Evolutionary conservation across 2,888 invertebrate species (phyloP), one percentile per base, ranked within the genome.

Genomic region (Zaprionus lineosus): DNA sequence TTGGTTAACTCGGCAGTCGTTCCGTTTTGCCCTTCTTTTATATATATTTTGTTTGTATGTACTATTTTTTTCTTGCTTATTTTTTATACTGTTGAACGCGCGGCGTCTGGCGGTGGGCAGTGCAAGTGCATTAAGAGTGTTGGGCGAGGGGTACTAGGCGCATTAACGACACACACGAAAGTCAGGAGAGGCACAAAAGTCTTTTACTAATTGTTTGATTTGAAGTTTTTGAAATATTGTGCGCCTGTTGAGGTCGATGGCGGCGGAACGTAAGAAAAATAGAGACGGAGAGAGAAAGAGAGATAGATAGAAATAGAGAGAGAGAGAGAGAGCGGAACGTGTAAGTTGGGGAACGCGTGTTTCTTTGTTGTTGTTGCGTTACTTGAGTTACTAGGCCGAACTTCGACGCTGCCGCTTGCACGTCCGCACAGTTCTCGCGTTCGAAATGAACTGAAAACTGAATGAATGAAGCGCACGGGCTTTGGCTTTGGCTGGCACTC

Each of bases 351-450:
- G 46, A 65, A 60, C 62, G 70, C 63, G 61, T 58, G 47, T 62
- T 46, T 37, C 53, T 24, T 41, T 64, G 39, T 58, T 39, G 50
- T 48, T 56, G 51, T 36, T 55, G 48, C 36, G 63, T 58, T 57
- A 53, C 51, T 71, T 68, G 26, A 37, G 29, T 69, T 65, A 56
- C 36, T 65, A 56, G 61, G 56, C 67, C 61, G 72, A 72, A 69
- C 72, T 72, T 51, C 48, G 72, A 50, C 66, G 34, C 68, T 71
- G 59, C 65, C 71, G 48, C 61, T 59, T 34, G 76, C 87, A 89
- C 88, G 88, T 88, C 88, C 86, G 85, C 86, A 88, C 89, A 82
- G 87, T 88, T 87, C 88, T 89, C 89, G 88, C 89, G 89, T 89
- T 89, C 88, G 78, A 85, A 84, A 74, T 84, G 87, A 89, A 89